Evolutionary conservation across 2,113 vertebrate genomes (phyloP).

Genomic region (Tyto alba): DNA sequence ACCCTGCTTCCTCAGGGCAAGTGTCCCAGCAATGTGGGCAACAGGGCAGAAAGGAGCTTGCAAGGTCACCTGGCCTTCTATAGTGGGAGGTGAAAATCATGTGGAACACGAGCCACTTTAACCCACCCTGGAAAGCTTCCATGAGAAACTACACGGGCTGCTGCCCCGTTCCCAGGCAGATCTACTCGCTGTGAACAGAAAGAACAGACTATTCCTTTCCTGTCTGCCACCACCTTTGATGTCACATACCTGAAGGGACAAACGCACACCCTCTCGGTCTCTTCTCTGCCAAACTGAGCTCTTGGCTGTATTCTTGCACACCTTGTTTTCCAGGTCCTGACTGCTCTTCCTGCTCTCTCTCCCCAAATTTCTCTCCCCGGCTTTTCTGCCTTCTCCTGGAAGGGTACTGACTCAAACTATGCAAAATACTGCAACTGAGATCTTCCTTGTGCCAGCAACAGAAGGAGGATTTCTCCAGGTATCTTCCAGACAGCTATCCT

Average conservation of each 20-base stretch:
- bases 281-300: neutral
- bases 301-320: neutral
- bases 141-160: neutral
- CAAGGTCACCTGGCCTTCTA: neutral
- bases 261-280: rapidly evolving
- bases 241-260: neutral
- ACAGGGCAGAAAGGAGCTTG: neutral
- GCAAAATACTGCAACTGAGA: neutral
- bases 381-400: neutral
- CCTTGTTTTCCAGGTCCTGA: neutral
- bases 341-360: neutral
- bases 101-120: neutral
- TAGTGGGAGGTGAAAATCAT: neutral
- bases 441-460: constrained; percentile 3
- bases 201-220: neutral
- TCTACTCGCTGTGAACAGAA: rapidly evolving
- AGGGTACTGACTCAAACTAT: neutral
- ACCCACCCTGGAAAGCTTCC: neutral
- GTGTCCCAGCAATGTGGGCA: neutral
- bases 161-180: neutral
- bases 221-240: neutral
- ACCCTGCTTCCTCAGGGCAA: neutral
- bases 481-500: neutral
- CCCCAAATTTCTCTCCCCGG: neutral
- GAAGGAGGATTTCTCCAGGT: constrained; percentile 40